Percentiles rank a stretch among this genome's conserved stretches.
These are phyloP conservation scores for Neolamprologus cancellatus DNA, from an alignment of 2,113 vertebrate species.

Conservation along the genomic window DNA sequence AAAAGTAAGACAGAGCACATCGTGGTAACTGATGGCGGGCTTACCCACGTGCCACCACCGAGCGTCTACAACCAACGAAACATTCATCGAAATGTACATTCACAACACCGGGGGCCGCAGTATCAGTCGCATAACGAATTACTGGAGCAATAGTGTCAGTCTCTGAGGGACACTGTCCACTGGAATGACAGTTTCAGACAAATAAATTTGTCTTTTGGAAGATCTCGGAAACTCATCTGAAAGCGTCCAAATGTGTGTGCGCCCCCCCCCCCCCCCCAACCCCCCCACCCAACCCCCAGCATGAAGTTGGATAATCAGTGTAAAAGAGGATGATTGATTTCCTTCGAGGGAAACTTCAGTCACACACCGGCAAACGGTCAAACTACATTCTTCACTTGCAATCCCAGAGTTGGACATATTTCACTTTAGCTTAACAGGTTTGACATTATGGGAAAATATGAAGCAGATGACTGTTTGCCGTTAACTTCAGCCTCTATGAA, in stretches of 20 bases:
- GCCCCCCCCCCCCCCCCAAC: background rate
- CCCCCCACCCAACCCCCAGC: background rate
- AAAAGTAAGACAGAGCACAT: slow-evolving; percentile 48
- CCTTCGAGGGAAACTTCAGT: background rate
- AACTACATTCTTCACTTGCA: slow-evolving; percentile 12
- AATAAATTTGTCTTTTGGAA: slow-evolving; percentile 50
- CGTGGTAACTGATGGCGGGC: slow-evolving; percentile 26
- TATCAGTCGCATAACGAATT: slow-evolving; percentile 26
- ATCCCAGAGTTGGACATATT: slow-evolving; percentile 24
- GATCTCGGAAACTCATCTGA: slow-evolving; percentile 45
- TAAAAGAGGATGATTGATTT: background rate
- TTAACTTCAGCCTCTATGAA: slow-evolving; percentile 4
- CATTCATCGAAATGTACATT: slow-evolving; percentile 60
- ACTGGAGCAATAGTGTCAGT: slow-evolving; percentile 18
- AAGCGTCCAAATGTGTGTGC: background rate
- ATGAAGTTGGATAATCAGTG: background rate
- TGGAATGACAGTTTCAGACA: slow-evolving; percentile 53
- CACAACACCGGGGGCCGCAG: slow-evolving; percentile 33
- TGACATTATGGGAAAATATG: background rate
- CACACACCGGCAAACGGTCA: slow-evolving; percentile 12
- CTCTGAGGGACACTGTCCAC: slow-evolving; percentile 29
- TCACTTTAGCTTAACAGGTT: slow-evolving; percentile 11
- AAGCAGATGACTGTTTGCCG: background rate
- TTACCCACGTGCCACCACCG: slow-evolving; percentile 19
- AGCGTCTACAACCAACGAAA: slow-evolving; percentile 29